Evolutionary conservation across 2,113 vertebrate species (phyloP).

Genomic region (Motacilla alba): DNA sequence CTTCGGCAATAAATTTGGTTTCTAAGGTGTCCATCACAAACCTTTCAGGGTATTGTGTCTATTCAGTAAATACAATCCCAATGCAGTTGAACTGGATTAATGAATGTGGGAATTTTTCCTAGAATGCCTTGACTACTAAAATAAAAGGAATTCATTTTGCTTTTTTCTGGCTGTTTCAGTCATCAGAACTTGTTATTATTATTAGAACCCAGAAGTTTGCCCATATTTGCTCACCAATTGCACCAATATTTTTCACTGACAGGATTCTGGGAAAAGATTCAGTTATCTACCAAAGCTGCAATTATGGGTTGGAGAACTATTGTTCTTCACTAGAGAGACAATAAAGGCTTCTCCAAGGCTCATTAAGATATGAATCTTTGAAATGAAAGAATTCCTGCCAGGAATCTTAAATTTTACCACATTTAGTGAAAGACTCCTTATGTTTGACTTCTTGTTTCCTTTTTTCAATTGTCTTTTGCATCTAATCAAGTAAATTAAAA

Average conservation of each 20-base stretch:
- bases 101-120: neutral
- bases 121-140: neutral
- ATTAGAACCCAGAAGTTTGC: neutral
- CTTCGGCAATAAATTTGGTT: neutral
- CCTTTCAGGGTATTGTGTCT: neutral
- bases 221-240: neutral
- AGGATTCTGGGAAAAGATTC: neutral
- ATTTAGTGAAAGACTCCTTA: neutral
- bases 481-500: neutral
- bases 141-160: neutral
- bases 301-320: neutral
- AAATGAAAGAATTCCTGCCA: neutral
- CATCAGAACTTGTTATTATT: neutral
- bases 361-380: neutral
- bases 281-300: neutral
- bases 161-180: neutral
- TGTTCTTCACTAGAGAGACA: neutral
- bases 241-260: neutral
- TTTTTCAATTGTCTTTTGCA: neutral
- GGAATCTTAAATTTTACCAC: neutral
- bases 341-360: neutral
- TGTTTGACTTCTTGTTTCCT: neutral
- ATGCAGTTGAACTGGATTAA: neutral
- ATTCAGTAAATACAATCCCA: neutral
- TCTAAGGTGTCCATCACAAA: neutral